A percentile compares a stretch with the other conserved stretches of the same genome.
phyloP scores from a whole-genome alignment of 2,888 invertebrate genomes.

The Trissoscelio sp. region DNA sequence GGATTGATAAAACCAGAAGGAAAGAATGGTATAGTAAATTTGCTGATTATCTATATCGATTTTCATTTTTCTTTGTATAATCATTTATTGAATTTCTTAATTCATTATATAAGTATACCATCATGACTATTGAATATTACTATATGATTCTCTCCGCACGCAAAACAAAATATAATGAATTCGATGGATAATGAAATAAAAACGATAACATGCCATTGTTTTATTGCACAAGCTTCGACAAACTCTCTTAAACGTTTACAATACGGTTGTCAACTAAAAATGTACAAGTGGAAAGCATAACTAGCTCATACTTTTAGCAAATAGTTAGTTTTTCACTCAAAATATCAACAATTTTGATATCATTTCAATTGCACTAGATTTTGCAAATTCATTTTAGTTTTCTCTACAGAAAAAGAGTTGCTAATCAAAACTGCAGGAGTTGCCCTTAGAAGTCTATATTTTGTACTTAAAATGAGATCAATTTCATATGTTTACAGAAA shows the following conservation, averaged over 20 bases:
- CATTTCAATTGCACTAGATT: not conserved
- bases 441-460: conserved; percentile 25
- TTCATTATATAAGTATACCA: conserved; percentile 34
- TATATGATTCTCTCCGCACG: conserved; percentile 63
- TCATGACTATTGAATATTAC: conserved; percentile 60
- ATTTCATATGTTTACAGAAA: conserved; percentile 17
- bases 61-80: conserved; percentile 4
- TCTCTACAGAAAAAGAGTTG: too few species aligned
- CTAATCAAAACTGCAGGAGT: not conserved
- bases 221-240: conserved; percentile 77
- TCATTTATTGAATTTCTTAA: conserved; percentile 28
- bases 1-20: conserved; percentile 43
- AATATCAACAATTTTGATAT: conserved; percentile 1
- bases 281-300: conserved; percentile 55
- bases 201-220: conserved; percentile 73
- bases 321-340: too few species aligned
- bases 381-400: conserved; percentile 5
- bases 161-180: conserved; percentile 63
- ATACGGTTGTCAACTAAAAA: conserved; percentile 37
- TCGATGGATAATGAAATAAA: conserved; percentile 56
- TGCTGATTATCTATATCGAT: not conserved
- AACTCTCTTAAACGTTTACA: conserved; percentile 50
- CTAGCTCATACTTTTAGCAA: conserved; percentile 30
- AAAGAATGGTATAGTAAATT: conserved; percentile 65
- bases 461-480: conserved; percentile 59